These are phyloP conservation scores for Drosophila auraria DNA, from an alignment of 1,140 invertebrate genomes.

Conservation along the genomic window DNA sequence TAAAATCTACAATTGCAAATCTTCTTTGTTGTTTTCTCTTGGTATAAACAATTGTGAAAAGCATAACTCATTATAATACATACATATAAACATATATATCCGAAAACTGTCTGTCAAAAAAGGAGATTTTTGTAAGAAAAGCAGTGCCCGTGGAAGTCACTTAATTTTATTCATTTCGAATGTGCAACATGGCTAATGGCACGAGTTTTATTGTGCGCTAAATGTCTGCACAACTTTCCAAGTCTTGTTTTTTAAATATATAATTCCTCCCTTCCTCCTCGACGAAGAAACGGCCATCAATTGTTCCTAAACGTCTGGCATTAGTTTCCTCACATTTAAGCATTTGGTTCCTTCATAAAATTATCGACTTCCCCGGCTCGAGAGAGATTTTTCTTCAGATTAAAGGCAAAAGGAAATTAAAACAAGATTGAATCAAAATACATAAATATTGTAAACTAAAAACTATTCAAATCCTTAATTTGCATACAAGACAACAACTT, in stretches of 20 bases:
- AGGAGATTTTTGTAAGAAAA: not conserved
- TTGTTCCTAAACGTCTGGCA: slow-evolving; percentile 48
- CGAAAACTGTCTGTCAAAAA: slow-evolving; percentile 25
- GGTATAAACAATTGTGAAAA: slow-evolving; percentile 58
- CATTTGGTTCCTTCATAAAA: not conserved
- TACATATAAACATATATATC: slow-evolving; percentile 43
- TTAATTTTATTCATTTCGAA: not conserved
- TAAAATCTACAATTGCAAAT: slow-evolving; percentile 57
- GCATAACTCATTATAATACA: slow-evolving; percentile 53
- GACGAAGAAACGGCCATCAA: slow-evolving; percentile 21
- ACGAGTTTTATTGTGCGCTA: slow-evolving; percentile 59
- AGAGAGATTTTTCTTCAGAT: slow-evolving; percentile 7
- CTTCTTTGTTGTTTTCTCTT: slow-evolving; percentile 56
- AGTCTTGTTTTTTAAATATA: not conserved
- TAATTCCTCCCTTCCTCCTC: not conserved
- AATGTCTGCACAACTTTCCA: slow-evolving; percentile 27
- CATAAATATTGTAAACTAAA: slow-evolving; percentile 56
- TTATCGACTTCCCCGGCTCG: slow-evolving; percentile 11
- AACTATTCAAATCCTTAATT: slow-evolving; percentile 62
- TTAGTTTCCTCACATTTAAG: slow-evolving; percentile 13
- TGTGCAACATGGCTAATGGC: slow-evolving; percentile 46
- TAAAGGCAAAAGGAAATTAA: slow-evolving; percentile 28
- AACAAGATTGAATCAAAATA: slow-evolving; percentile 73
- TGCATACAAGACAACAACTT: slow-evolving; percentile 54
- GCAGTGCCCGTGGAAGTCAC: slow-evolving; percentile 12